Evolutionary conservation across 2,888 invertebrate genomes (phyloP), one percentile per base, ranked within the genome.

Genomic region (Euproctis similis): DNA sequence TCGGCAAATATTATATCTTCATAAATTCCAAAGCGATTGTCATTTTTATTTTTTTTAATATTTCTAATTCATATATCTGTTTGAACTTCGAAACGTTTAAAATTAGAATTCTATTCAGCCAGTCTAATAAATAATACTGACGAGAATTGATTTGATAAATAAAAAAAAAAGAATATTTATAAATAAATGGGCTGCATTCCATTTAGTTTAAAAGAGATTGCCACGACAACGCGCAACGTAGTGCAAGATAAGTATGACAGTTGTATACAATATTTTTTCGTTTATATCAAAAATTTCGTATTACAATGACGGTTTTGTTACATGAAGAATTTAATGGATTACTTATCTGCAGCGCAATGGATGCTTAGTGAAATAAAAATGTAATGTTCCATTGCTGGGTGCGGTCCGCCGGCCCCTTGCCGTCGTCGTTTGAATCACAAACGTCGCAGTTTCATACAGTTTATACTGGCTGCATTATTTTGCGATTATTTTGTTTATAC

Each of bases 361-460:
- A 53, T 29, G 24, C 20, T 34, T 31, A 28, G 24, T 42, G 46
- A 36, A 39, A 31, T 38, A 17, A 33, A 32, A 31, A 32, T 34
- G 29, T 42, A 30, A 34, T 39, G 40, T 47, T 54, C 41, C 54
- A 56, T 48, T 47, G 37, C 52, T 57, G 48, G 54, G 57, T 52
- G 54, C 59, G 14, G 14, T n/a, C n/a, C n/a, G 14, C 14, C 57
- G 58, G 51, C 54, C 63, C 64, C 65, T 68, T 67, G 60, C 68
- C 62, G 56, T 59, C 61, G 59, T 57, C 57, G 60, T 66, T 65
- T 66, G 71, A 66, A 63, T 72, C 72, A 71, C 70, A 69, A 69
- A 65, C 61, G 36, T 60, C 65, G 68, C 65, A 62, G 53, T 45
- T 42, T 38, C 31, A 29, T 50, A 60, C 61, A 55, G n/a, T n/a